These are phyloP conservation scores for Eurytoma californica DNA, from an alignment of 2,888 invertebrate genomes.

Conservation along the genomic window DNA sequence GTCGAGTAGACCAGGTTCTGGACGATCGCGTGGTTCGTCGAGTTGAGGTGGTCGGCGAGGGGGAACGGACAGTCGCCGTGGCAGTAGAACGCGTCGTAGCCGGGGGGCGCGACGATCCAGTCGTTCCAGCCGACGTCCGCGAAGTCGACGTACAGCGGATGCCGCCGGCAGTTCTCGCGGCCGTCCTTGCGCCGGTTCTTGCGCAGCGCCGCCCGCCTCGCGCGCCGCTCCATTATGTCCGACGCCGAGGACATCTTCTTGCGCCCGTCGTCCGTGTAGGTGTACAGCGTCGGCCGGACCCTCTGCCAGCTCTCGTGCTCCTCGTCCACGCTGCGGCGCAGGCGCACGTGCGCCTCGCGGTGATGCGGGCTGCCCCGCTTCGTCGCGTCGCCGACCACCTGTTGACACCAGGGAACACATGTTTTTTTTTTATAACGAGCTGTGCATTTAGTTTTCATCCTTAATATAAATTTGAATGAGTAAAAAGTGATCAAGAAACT, in stretches of 20 bases:
- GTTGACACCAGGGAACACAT: background rate
- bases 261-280: constrained; percentile 90
- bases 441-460: no score
- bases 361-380: constrained; percentile 25
- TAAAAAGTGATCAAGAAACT: no score
- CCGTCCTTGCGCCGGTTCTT: constrained; percentile 83
- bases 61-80: constrained; percentile 97
- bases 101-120: constrained; percentile 98
- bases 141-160: constrained; percentile 95
- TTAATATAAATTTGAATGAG: no score
- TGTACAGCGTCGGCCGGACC: constrained; percentile 87
- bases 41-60: constrained; percentile 93
- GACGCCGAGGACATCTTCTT: constrained; percentile 74
- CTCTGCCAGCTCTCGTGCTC: constrained; percentile 79
- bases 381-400: constrained; percentile 44
- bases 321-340: constrained; percentile 80
- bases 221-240: constrained; percentile 76
- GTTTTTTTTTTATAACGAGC: no score
- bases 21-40: constrained; percentile 98
- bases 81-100: constrained; percentile 97
- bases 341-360: constrained; percentile 79
- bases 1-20: constrained; percentile 97
- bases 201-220: constrained; percentile 77
- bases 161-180: constrained; percentile 89
- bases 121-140: constrained; percentile 98